These are phyloP conservation scores for Trichechus manatus DNA, from an alignment of 2,113 vertebrate genomes.

Conservation along the genomic window DNA sequence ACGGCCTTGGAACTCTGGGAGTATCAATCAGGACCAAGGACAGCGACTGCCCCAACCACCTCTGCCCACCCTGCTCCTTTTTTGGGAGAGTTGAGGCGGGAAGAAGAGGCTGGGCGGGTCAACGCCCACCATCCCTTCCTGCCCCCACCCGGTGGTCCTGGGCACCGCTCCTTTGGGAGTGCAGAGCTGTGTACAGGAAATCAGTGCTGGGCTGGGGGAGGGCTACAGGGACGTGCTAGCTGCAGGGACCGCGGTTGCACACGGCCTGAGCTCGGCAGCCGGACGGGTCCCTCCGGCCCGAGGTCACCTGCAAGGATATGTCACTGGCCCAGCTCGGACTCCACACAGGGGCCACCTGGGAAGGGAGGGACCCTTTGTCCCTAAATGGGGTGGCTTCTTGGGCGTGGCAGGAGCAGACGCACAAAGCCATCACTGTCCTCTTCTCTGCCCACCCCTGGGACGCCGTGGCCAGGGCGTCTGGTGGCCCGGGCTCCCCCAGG, in stretches of 20 bases:
- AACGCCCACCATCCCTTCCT: neutral
- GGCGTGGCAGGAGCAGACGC: neutral
- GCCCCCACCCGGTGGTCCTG: neutral
- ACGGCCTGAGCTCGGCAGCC: neutral
- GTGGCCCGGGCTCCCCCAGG: neutral
- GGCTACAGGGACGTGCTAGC: neutral
- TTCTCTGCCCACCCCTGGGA: neutral
- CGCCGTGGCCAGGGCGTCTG: neutral
- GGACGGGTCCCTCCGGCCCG: neutral
- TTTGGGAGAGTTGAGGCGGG: neutral
- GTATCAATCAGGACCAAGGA: neutral
- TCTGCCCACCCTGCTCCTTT: neutral
- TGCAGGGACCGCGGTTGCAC: too few species aligned
- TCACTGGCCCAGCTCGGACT: too few species aligned
- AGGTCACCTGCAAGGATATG: neutral
- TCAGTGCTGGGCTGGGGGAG: neutral
- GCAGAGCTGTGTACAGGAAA: neutral
- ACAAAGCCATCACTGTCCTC: neutral
- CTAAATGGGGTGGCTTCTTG: neutral
- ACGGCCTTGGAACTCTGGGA: neutral
- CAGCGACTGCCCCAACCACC: neutral
- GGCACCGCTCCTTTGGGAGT: neutral
- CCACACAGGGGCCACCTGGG: neutral
- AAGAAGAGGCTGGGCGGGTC: neutral
- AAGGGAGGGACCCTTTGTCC: neutral